These are phyloP conservation scores for Drosophila mojavensis DNA, from an alignment of 1,140 invertebrate genomes.

Conservation along the genomic window DNA sequence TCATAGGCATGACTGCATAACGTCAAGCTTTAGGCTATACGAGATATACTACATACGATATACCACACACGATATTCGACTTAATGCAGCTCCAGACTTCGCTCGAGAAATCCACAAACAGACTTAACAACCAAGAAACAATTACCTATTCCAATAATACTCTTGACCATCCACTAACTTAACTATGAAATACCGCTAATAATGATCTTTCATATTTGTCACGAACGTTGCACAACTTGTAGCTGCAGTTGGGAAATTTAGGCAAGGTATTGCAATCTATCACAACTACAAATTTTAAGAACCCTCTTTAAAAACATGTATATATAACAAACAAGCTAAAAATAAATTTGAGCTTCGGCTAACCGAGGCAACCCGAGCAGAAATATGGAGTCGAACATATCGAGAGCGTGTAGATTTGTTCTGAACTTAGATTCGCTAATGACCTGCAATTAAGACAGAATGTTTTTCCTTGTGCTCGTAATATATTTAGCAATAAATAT, in stretches of 20 bases:
- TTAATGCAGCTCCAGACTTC: neutral
- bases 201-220: slow-evolving; percentile 65
- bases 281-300: slow-evolving; percentile 19
- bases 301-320: slow-evolving; percentile 4
- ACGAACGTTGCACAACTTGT: slow-evolving; percentile 48
- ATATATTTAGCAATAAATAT: too few relatives aligned
- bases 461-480: too few relatives aligned
- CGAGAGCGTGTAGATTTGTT: neutral
- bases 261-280: slow-evolving; percentile 73
- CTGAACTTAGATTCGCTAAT: too few relatives aligned
- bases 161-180: slow-evolving; percentile 4
- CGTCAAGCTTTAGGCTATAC: too few relatives aligned
- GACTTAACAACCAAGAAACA: neutral
- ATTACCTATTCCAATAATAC: slow-evolving; percentile 5
- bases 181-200: slow-evolving; percentile 44
- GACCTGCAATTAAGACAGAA: too few relatives aligned
- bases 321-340: neutral
- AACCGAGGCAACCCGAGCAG: slow-evolving; percentile 27
- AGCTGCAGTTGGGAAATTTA: slow-evolving; percentile 84
- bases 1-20: neutral
- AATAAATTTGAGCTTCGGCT: slow-evolving; percentile 4
- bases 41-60: neutral
- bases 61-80: slow-evolving; percentile 7
- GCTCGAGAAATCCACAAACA: slow-evolving; percentile 14
- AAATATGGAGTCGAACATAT: neutral